Conservation (phyloP, 2,113 vertebrate genomes). For the Nesogale talazaci region DNA sequence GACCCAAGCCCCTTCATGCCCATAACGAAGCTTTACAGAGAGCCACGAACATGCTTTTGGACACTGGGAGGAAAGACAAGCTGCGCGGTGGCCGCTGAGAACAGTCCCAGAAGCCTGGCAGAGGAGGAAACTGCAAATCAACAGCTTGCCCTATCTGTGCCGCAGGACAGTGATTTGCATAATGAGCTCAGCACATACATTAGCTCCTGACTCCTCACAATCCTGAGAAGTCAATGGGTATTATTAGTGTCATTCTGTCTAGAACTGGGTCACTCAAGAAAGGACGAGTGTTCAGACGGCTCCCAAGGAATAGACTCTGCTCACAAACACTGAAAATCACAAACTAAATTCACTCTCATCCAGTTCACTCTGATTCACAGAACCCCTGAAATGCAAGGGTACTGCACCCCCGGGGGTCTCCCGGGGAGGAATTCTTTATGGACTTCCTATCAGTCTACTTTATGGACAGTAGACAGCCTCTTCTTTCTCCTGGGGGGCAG, state of each 20-base stretch:
- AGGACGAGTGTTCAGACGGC: background rate
- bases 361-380: no score
- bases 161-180: background rate
- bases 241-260: slow-evolving; percentile 17
- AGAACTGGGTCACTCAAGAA: slow-evolving; percentile 49
- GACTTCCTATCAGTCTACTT: no score
- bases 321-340: background rate
- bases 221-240: background rate
- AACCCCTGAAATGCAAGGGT: no score
- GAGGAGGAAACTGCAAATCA: background rate
- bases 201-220: background rate
- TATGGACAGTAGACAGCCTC: no score
- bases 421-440: no score
- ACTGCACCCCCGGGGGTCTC: no score
- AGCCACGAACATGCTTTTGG: background rate
- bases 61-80: background rate
- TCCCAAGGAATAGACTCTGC: background rate
- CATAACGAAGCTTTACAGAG: background rate
- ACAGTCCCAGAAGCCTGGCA: background rate
- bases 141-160: no score
- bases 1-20: background rate
- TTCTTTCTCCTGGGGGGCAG: no score
- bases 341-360: no score
- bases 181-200: background rate
- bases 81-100: background rate